These are phyloP conservation scores for Gobio occitaniae DNA, from an alignment of 2,797 vertebrate species.

Conservation along the genomic window DNA sequence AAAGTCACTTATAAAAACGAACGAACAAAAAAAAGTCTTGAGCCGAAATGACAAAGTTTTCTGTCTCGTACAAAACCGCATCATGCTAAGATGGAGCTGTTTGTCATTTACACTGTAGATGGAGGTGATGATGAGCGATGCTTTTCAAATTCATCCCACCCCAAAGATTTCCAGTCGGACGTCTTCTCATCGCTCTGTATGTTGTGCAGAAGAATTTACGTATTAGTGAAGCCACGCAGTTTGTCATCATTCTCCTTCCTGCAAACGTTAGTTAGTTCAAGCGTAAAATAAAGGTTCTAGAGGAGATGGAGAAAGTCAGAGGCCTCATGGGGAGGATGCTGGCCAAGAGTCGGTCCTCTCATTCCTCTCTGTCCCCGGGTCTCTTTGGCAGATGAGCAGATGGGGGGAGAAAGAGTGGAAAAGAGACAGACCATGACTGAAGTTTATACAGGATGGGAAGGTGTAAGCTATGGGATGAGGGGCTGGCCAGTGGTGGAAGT, in stretches of 20 bases:
- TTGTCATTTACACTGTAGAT: constrained; percentile 71
- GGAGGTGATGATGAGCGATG: constrained; percentile 34
- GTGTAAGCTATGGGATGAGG: constrained; percentile 60
- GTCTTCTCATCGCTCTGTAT: constrained; percentile 64
- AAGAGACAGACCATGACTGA: constrained; percentile 64
- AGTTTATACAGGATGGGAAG: constrained; percentile 73
- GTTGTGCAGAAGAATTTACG: constrained; percentile 54
- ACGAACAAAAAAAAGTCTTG: constrained; percentile 35
- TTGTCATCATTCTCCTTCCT: constrained; percentile 69
- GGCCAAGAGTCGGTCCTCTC: constrained; percentile 63
- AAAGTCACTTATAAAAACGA: constrained; percentile 47
- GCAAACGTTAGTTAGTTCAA: constrained; percentile 73
- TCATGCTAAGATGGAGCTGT: constrained; percentile 72
- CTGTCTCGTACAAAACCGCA: constrained; percentile 73
- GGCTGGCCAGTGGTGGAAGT: constrained; percentile 60
- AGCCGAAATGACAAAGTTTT: constrained; percentile 60
- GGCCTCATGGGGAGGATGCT: constrained; percentile 64
- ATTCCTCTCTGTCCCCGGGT: constrained; percentile 70
- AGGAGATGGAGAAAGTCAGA: constrained; percentile 65
- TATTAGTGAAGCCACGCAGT: constrained; percentile 73
- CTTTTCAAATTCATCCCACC: constrained; percentile 54
- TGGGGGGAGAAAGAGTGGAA: constrained; percentile 63
- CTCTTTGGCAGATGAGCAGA: constrained; percentile 83
- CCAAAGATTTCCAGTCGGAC: constrained; percentile 46
- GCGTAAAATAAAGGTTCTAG: constrained; percentile 60